phyloP scores from a whole-genome alignment of 2,113 vertebrate genomes.

The Oryzias melastigma region DNA sequence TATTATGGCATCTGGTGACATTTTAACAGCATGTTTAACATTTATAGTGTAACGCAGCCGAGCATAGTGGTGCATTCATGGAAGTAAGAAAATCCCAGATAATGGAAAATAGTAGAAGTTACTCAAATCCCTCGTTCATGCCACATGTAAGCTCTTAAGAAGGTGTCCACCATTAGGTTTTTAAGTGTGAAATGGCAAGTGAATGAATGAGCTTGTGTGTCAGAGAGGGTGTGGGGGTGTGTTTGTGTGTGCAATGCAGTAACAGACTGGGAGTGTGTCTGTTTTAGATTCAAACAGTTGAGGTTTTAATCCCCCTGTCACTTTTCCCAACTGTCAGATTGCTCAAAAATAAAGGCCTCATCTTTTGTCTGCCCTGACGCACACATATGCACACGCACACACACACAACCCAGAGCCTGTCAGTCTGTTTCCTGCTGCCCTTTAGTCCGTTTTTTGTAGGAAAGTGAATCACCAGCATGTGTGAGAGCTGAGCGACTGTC shows the following conservation, averaged over 20 bases:
- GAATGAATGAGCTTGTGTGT: slow-evolving; percentile 7
- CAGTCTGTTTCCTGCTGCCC: slow-evolving; percentile 32
- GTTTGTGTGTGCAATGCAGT: slow-evolving; percentile 1
- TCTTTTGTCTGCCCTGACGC: slow-evolving; percentile 1
- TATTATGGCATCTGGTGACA: too few relatives aligned
- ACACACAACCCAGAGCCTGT: neutral
- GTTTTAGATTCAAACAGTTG: slow-evolving; percentile 12
- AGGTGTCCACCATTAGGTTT: neutral
- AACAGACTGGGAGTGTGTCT: neutral
- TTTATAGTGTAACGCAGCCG: too few relatives aligned
- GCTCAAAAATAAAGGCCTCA: slow-evolving; percentile 15
- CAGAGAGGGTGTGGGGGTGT: neutral
- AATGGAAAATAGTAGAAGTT: neutral
- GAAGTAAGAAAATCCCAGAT: neutral
- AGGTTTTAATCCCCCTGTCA: slow-evolving; percentile 11
- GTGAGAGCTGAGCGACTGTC: slow-evolving; percentile 38
- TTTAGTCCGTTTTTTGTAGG: slow-evolving; percentile 29
- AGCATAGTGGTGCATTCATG: neutral
- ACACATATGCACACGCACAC: slow-evolving; percentile 23
- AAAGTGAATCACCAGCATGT: slow-evolving; percentile 43
- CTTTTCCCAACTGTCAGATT: slow-evolving; percentile 21
- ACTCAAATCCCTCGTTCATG: neutral
- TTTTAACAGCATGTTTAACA: too few relatives aligned
- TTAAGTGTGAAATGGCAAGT: neutral
- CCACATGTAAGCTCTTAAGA: slow-evolving; percentile 8